Evolutionary conservation across 1,140 invertebrate species (phyloP), one percentile per base, ranked within the genome.

Genomic region (Hylyphantes graminicola): DNA sequence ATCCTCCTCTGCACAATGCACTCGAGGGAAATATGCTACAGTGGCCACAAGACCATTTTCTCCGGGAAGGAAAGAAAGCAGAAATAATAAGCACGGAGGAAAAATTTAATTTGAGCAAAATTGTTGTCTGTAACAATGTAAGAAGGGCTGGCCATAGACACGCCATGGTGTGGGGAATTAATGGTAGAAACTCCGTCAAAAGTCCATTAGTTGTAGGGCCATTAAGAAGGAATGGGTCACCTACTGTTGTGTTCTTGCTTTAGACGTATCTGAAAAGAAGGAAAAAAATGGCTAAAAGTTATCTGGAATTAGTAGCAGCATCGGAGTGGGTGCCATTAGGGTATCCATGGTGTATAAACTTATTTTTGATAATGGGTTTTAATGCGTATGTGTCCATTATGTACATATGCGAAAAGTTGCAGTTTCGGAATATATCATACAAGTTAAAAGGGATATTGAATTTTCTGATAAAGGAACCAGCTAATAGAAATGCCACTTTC

Each of bases 41-140:
- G 72, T 35, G 55, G 21, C 53, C 54, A n/a, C 12, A 61, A 61
- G 57, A 50, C 48, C 50, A 19, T 17, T 78, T 61, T 11, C 74
- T 63, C 59, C 64, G 59, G 53, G 51, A 61, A 12, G 57, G 74
- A 76, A 21, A 59, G 35, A 81, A 73, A 54, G 48, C 21, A 35
- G 61, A 81, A 81, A 61, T 48, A 81, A 15, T 21, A 78, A 54
- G 57, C 54, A 5, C 21, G 3, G 54, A 12, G 50, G 51, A 80
- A 70, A 80, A 72, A 81, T 81, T 81, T 73, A 81, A 81, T 81
- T 81, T 73, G 68, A 54, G 67, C 17, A 35, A 70, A 81, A 81
- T 73, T 81, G 68, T 73, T 81, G 55, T 81, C 68, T 57, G 48
- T 63, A 81, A 72, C 79, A 81, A 81, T 81, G 67, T 81, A 73